Base-by-base conservation (phyloP, 2,113 vertebrate species). In the Cacatua alba region DNA sequence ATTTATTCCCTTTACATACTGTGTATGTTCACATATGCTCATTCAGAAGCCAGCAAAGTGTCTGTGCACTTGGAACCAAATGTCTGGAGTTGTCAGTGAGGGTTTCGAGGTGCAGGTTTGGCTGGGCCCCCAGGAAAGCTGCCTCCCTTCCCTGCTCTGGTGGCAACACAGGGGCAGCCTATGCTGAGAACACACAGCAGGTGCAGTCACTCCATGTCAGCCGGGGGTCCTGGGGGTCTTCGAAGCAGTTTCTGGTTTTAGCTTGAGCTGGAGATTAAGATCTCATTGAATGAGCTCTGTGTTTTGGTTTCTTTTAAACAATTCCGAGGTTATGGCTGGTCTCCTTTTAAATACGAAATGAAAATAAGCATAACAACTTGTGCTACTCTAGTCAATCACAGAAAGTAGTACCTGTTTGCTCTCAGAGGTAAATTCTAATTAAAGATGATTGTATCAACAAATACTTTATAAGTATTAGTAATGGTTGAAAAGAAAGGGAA, bases 21-120 rank as follows among this genome's bases (percentile, higher is more conserved):
- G 0, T 6, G 5, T 9, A 1, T 4, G 21, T 10, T 82, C 35
- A 2, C 23, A 7, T 1, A 2, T 1, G 0, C 0, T 0, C 17
- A 0, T 53, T 57, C 15, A 31, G 4, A 8, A 70, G 55, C 48
- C 71, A 78, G 52, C 11, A 52, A 57, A 86, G 31, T 1, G 13
- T 69, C 39, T 28, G 35, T 17, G 13, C 0, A 0, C n/a, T 52
- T 28, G 28, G 64, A 80, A 71, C 5, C 1, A 1, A 53, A 17
- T 2, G 6, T 23, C 75, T 0, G 5, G 29, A 24, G 16, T 6
- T 86, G 51, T 74, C 75, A 43, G 46, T 2, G 3, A 48, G 18
- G 37, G 11, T 29, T 70, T 55, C 48, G 49, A 17, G 44, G 31
- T 4, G 23, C 19, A 52, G 64, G 10, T 67, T 94, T 81, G 55